phyloP scores from a whole-genome alignment of 2,797 vertebrate species.

The Typhlichthys eigenmanni region DNA sequence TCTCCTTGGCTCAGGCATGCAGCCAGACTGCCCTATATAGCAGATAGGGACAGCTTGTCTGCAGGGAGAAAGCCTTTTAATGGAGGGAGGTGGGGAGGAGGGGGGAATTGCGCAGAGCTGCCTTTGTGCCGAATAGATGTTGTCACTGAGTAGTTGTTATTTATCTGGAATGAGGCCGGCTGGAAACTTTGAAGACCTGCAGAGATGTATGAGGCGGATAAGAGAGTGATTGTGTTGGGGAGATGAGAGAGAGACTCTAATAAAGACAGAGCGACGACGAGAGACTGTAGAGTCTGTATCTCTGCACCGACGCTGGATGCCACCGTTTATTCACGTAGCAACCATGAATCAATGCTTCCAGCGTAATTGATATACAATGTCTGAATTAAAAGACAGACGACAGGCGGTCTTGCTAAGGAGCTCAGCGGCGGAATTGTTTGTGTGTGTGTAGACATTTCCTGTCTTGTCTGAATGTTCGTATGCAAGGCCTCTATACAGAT shows the following conservation, averaged over 20 bases:
- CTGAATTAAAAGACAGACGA: constrained; percentile 30
- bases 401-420: constrained; percentile 26
- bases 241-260: background rate
- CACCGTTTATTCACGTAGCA: constrained; percentile 39
- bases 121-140: constrained; percentile 61
- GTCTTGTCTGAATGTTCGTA: background rate
- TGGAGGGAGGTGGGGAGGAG: constrained; percentile 22
- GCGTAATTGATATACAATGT: constrained; percentile 55
- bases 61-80: constrained; percentile 49
- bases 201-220: constrained; percentile 36
- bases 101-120: constrained; percentile 14
- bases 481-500: constrained; percentile 12
- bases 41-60: constrained; percentile 59
- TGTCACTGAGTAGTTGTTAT: constrained; percentile 52
- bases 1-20: constrained; percentile 35
- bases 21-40: constrained; percentile 52
- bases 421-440: background rate
- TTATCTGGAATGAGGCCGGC: constrained; percentile 27
- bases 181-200: constrained; percentile 45
- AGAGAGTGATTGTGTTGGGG: constrained; percentile 29
- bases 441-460: background rate
- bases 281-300: background rate
- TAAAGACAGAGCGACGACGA: background rate
- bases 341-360: constrained; percentile 34
- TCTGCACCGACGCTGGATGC: constrained; percentile 14